Evolutionary conservation across 37 sponge, comb jelly and placozoan genomes (phyloP).

Genomic region (Spongilla lacustris): DNA sequence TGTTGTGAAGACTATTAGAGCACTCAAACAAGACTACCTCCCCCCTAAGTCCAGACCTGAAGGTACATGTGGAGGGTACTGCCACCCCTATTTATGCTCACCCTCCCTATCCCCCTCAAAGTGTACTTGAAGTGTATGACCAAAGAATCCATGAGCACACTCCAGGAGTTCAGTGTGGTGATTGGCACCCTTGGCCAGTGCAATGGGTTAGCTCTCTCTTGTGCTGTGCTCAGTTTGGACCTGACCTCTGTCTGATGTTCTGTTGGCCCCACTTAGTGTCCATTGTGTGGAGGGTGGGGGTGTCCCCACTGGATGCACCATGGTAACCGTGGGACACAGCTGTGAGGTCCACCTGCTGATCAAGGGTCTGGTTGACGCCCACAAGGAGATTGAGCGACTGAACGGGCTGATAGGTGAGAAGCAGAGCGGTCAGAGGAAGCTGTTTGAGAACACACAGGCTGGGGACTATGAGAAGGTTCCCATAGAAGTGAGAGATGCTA

Average conservation of each 20-base stretch:
- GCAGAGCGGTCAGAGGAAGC: background rate
- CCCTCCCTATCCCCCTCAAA: background rate
- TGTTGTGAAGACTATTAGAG: conserved; percentile 70
- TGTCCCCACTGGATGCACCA: conserved; percentile 85
- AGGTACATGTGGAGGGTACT: conserved; percentile 38
- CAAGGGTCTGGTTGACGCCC: conserved; percentile 84
- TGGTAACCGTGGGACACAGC: conserved; percentile 82
- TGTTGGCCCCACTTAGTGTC: conserved; percentile 5
- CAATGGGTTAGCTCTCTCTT: conserved; percentile 43
- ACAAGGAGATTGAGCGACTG: conserved; percentile 54
- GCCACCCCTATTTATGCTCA: background rate
- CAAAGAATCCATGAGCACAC: conserved; percentile 6
- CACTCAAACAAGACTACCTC: conserved; percentile 78
- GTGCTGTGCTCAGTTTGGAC: background rate
- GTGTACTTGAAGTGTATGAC: conserved; percentile 51
- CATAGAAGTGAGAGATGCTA: conserved; percentile 67
- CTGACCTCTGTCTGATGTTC: background rate
- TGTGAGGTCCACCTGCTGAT: conserved; percentile 90
- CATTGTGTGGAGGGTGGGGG: conserved; percentile 24
- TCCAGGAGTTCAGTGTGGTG: conserved; percentile 36
- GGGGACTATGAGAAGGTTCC: conserved; percentile 67
- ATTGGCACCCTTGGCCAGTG: conserved; percentile 50
- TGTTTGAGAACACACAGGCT: background rate
- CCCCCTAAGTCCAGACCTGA: conserved; percentile 79
- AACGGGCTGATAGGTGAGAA: too few relatives aligned